These are phyloP conservation scores for Saccostrea glomerata DNA, from an alignment of 1,140 invertebrate genomes.

Conservation along the genomic window DNA sequence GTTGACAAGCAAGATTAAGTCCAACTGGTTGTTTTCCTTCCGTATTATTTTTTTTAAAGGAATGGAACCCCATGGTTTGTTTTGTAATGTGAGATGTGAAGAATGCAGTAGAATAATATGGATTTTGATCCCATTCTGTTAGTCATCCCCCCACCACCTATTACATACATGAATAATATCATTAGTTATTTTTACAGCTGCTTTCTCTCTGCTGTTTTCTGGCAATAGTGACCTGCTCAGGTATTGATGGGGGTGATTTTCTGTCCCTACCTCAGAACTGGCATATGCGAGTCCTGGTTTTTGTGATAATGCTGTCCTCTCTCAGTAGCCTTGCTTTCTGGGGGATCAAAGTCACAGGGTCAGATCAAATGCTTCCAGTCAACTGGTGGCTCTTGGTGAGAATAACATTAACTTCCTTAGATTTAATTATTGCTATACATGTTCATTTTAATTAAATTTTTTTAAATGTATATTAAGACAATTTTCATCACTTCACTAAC, in stretches of 20 bases:
- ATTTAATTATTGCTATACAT: not conserved
- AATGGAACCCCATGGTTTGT: too few species aligned
- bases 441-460: not conserved
- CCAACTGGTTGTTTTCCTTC: too few species aligned
- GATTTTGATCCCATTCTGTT: too few species aligned
- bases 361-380: constrained; percentile 62
- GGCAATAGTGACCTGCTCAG: constrained; percentile 50
- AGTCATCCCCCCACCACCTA: too few species aligned
- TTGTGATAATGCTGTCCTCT: constrained; percentile 65
- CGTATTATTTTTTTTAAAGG: too few species aligned
- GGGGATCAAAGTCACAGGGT: constrained; percentile 60
- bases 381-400: constrained; percentile 64
- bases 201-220: constrained; percentile 47
- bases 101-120: too few species aligned
- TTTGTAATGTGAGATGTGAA: too few species aligned
- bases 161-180: too few species aligned
- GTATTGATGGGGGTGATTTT: constrained; percentile 49
- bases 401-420: not conserved
- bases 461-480: not conserved
- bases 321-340: constrained; percentile 57
- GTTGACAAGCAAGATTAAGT: too few species aligned
- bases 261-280: constrained; percentile 62
- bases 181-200: constrained; percentile 11
- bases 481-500: not conserved
- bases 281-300: constrained; percentile 70